Base-by-base conservation (phyloP, 1,140 invertebrate genomes). In the Episyrphus balteatus region DNA sequence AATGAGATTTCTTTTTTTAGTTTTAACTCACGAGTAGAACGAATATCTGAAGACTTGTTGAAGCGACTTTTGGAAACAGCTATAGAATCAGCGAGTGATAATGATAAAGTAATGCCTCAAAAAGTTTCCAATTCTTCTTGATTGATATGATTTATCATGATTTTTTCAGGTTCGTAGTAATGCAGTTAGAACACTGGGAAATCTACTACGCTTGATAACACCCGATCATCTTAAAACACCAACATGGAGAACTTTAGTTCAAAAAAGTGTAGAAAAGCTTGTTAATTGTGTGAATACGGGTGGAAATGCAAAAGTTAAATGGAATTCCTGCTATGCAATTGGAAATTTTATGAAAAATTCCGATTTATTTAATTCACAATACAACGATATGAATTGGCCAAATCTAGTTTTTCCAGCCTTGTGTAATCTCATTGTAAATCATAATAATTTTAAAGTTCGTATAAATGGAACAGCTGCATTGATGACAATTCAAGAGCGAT, bases 321-420 rank as follows among this genome's bases (percentile, higher is more conserved):
- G 90, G 89, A 94, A 92, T 70, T 83, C 88, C 10, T 92, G 89
- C 61, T 85, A 90, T 67, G 88, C 88, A 13, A 63, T 91, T 12
- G 84, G 87, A 17, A 86, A 85, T 54, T 72, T 83, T 37, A 74
- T 88, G 62, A 79, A 78, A 54, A 87, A 86, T 68, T 59, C 70
- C 3, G 55, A 67, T 9, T 62, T 87, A 2, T 79, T 79, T 55
- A 64, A 53, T 0, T 42, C 42, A 2, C 51, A 19, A 21, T 33
- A 7, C 13, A 43, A 46, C 18, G 34, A 43, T 34, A 38, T 49
- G 11, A 47, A 47, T 19, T 45, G 68, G 49, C 57, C 66, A 31
- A 45, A 49, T 9, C 48, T 56, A 40, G 70, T 79, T 1, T 78
- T 76, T 49, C 50, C 67, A 3, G 66, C 67, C 11, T 58, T 81